phyloP scores from a whole-genome alignment of 2,888 invertebrate genomes.

The Keiferia lycopersicella region DNA sequence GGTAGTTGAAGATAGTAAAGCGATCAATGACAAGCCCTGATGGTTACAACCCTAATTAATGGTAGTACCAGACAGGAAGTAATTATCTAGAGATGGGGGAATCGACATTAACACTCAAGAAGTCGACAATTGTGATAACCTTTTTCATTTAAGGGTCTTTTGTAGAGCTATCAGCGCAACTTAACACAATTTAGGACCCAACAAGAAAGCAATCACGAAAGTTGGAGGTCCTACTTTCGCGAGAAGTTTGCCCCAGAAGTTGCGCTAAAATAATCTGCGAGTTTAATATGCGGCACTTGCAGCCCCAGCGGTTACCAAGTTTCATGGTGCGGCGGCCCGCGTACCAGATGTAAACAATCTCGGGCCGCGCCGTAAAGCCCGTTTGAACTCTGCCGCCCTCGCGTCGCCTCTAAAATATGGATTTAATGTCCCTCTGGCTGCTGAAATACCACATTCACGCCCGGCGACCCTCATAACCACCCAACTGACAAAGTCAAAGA shows the following conservation, averaged over 20 bases:
- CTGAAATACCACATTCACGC: conserved; percentile 73
- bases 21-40: conserved; percentile 72
- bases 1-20: conserved; percentile 59
- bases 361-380: conserved; percentile 74
- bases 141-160: conserved; percentile 15
- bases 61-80: conserved; percentile 39
- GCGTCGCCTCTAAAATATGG: conserved; percentile 75
- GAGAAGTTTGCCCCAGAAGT: conserved; percentile 24
- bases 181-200: not conserved
- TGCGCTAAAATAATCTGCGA: conserved; percentile 46
- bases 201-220: not conserved
- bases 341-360: conserved; percentile 81
- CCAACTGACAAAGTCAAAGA: conserved; percentile 39
- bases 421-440: conserved; percentile 75
- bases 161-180: not conserved
- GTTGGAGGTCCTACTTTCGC: not conserved
- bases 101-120: conserved; percentile 24
- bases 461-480: conserved; percentile 68
- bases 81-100: conserved; percentile 31
- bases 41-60: conserved; percentile 66
- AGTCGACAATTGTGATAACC: not conserved
- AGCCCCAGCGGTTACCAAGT: conserved; percentile 73
- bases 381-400: conserved; percentile 73
- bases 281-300: conserved; percentile 56
- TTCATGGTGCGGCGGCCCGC: conserved; percentile 66